Conservation (phyloP, 1,140 invertebrate genomes). For the Lerema accius region DNA sequence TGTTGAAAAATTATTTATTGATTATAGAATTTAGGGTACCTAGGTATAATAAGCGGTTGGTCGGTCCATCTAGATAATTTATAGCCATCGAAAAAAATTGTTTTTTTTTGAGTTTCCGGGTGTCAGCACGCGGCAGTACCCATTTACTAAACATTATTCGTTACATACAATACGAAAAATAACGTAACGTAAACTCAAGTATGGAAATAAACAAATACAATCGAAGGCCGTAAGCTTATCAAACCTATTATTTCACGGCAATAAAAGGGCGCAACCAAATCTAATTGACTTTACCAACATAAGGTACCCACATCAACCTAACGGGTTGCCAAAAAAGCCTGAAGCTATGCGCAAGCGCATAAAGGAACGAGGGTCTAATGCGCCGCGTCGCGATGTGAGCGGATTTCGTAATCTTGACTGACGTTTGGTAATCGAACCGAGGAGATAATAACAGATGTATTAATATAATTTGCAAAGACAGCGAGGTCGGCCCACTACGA, state of each 20-base stretch:
- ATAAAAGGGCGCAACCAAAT: slow-evolving; percentile 1
- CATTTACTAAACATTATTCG: no score
- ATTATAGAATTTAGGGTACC: no score
- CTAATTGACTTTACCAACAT: background rate
- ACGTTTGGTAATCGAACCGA: slow-evolving; percentile 27
- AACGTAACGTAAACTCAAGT: no score
- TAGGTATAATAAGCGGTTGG: no score
- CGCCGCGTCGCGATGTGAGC: slow-evolving; percentile 14
- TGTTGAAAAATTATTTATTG: no score
- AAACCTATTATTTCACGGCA: background rate
- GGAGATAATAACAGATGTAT: slow-evolving; percentile 17
- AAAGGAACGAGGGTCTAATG: slow-evolving; percentile 18
- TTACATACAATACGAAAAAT: no score
- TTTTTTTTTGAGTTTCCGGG: no score
- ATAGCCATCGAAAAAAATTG: no score
- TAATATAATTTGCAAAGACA: slow-evolving; percentile 24
- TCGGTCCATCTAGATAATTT: no score
- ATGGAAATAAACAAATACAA: no score
- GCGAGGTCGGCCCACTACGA: slow-evolving; percentile 11
- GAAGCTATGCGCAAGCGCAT: slow-evolving; percentile 25
- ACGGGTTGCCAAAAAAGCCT: slow-evolving; percentile 16
- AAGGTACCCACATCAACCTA: background rate
- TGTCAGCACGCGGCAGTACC: no score
- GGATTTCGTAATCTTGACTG: slow-evolving; percentile 32
- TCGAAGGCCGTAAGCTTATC: no score